phyloP scores from a whole-genome alignment of 2,888 invertebrate genomes.

The Callyntrura sp. region DNA sequence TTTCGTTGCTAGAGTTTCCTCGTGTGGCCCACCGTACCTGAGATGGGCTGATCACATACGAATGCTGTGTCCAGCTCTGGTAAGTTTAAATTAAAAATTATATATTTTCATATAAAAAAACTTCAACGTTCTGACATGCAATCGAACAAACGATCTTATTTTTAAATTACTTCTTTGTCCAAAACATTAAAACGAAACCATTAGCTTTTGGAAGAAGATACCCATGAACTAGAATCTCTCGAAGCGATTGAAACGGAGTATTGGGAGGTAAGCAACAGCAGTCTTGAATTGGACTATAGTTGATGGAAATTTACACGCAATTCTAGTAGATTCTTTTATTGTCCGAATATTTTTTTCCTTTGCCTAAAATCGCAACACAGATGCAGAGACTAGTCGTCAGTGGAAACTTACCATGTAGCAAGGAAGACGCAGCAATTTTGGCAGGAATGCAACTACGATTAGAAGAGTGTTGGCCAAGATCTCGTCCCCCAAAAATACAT shows the following conservation, averaged over 20 bases:
- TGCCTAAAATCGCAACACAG: constrained; percentile 85
- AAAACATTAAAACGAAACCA: not conserved
- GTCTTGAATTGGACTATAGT: too few relatives aligned
- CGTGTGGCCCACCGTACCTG: constrained; percentile 87
- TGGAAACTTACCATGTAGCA: constrained; percentile 88
- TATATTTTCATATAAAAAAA: not conserved
- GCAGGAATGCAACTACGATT: constrained; percentile 89
- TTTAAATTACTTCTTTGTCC: not conserved
- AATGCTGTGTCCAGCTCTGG: constrained; percentile 85
- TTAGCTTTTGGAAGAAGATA: constrained; percentile 85
- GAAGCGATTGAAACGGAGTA: constrained; percentile 86
- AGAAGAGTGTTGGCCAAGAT: constrained; percentile 87
- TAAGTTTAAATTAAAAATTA: constrained; percentile 81
- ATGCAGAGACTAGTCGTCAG: constrained; percentile 88
- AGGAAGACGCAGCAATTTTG: constrained; percentile 88
- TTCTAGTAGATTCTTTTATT: constrained; percentile 37
- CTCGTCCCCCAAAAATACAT: constrained; percentile 82
- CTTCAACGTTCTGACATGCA: too few relatives aligned
- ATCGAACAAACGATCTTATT: not conserved
- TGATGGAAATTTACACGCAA: too few relatives aligned
- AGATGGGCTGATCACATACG: constrained; percentile 86
- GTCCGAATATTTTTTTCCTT: not conserved
- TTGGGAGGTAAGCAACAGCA: constrained; percentile 85
- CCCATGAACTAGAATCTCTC: constrained; percentile 85
- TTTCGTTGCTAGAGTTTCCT: constrained; percentile 86